Evolutionary conservation across 2,888 invertebrate species (phyloP).

Genomic region (Geophilus truncorum): DNA sequence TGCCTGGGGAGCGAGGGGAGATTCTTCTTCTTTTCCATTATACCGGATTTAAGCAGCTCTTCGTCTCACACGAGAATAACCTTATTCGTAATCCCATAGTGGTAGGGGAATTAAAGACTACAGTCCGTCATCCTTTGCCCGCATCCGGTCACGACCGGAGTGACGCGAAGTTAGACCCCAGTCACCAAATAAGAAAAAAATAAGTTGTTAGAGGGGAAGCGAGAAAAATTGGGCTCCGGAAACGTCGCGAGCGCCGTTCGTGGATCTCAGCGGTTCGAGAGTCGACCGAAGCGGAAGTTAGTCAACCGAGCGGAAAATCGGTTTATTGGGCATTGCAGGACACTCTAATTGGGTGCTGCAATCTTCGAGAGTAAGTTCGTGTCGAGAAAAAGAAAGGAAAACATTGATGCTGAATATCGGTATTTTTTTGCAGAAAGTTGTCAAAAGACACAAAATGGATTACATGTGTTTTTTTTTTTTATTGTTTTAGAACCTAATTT

Average conservation of each 20-base stretch:
- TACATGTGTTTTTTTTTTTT: too few relatives aligned
- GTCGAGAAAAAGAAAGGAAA: neutral
- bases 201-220: neutral
- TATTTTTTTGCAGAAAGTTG: neutral
- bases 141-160: neutral
- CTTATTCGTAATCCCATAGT: neutral
- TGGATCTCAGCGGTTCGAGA: neutral
- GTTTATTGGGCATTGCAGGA: constrained; percentile 17
- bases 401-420: neutral
- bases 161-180: neutral
- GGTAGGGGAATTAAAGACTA: neutral
- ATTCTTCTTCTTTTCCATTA: constrained; percentile 9
- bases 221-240: neutral
- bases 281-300: neutral
- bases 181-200: neutral
- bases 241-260: neutral
- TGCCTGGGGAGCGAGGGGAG: neutral
- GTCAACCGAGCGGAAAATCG: constrained; percentile 1
- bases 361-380: neutral
- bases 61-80: neutral
- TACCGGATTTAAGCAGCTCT: neutral
- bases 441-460: neutral
- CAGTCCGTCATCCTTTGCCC: neutral
- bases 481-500: too few relatives aligned
- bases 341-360: constrained; percentile 18